These are phyloP conservation scores for Pseudorectes ferrugineus DNA, from an alignment of 2,113 vertebrate species.

Conservation along the genomic window DNA sequence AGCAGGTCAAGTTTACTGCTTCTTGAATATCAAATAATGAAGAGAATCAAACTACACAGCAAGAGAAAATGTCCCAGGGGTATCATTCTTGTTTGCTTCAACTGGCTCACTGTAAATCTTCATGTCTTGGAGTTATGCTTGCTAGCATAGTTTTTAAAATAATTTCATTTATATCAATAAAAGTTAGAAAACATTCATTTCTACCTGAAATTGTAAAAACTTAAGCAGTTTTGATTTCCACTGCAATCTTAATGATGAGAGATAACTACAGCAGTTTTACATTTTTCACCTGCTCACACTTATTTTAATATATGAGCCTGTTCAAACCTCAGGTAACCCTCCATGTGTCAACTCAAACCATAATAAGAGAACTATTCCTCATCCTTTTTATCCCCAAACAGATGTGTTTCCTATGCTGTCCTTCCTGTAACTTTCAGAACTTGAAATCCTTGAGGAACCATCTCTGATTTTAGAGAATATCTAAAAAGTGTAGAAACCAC, in stretches of 20 bases:
- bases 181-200: not conserved
- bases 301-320: not conserved
- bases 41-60: not conserved
- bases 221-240: not conserved
- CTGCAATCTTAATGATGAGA: not conserved
- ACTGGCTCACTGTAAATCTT: not conserved
- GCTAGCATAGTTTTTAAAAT: not conserved
- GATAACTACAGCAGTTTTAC: not conserved
- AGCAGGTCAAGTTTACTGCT: not conserved
- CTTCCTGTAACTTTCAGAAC: not conserved
- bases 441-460: not conserved
- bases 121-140: not conserved
- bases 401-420: not conserved
- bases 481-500: not conserved
- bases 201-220: not conserved
- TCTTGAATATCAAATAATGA: not conserved
- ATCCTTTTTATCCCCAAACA: not conserved
- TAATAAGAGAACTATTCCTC: not conserved
- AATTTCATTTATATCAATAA: not conserved
- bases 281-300: not conserved
- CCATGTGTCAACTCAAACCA: not conserved
- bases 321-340: not conserved
- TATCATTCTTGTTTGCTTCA: not conserved
- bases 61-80: accelerated
- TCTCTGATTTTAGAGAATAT: not conserved